These are phyloP conservation scores for Nemopilema nomurai DNA, from an alignment of 30 jellyfish, hydroid and myxozoan genomes.

Conservation along the genomic window DNA sequence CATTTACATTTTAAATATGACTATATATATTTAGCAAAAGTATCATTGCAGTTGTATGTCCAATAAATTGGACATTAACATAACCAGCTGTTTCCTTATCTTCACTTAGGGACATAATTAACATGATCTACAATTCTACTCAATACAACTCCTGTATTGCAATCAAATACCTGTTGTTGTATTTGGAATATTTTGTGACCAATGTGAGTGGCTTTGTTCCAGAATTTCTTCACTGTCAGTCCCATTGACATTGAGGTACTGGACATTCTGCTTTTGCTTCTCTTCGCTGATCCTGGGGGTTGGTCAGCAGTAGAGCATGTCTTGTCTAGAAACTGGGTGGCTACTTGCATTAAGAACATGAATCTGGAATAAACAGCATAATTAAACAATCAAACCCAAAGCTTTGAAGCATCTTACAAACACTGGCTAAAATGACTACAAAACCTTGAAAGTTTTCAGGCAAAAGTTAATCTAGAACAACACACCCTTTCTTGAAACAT, in stretches of 20 bases:
- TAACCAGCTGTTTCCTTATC: not conserved
- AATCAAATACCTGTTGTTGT: slow-evolving; percentile 27
- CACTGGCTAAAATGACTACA: no score
- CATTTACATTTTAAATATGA: no score
- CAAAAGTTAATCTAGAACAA: no score
- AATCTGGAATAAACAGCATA: slow-evolving; percentile 52
- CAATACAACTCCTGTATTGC: not conserved
- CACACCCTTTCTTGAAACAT: no score
- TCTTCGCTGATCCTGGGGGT: not conserved
- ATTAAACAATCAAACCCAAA: no score
- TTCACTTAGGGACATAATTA: not conserved
- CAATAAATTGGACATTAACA: no score
- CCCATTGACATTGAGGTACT: slow-evolving; percentile 91
- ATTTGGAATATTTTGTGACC: slow-evolving; percentile 21
- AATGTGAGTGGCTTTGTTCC: slow-evolving; percentile 73
- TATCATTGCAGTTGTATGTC: no score
- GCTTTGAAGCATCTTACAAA: no score
- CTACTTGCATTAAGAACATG: slow-evolving; percentile 65
- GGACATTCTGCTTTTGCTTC: slow-evolving; percentile 60
- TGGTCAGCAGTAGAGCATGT: not conserved
- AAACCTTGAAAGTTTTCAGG: no score
- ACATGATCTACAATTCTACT: not conserved
- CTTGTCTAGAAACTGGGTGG: slow-evolving; percentile 58
- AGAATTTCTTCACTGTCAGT: slow-evolving; percentile 71
- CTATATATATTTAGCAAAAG: no score